Conservation (phyloP, 2,888 invertebrate species). For the Caenorhabditis sp. region DNA sequence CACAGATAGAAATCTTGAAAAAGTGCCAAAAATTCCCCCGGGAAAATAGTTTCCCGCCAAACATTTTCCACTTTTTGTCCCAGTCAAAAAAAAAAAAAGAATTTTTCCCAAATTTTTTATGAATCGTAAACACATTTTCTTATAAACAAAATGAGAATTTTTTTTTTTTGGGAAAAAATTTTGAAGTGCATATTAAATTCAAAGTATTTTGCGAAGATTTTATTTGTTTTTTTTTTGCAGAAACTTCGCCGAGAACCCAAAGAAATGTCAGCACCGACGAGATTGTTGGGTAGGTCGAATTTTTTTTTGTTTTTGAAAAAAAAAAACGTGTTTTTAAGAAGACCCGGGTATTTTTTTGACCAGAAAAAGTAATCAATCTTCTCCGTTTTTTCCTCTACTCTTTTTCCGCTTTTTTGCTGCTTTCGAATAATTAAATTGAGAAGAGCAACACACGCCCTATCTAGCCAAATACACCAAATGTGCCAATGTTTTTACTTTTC, state of each 20-base stretch:
- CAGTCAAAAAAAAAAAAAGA: no score
- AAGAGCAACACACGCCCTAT: slow-evolving; percentile 8
- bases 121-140: background rate
- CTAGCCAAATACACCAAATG: slow-evolving; percentile 27
- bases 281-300: slow-evolving; percentile 39
- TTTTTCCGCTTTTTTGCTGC: slow-evolving; percentile 31
- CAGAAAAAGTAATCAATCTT: slow-evolving; percentile 2
- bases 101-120: no score
- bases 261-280: slow-evolving; percentile 50
- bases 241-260: slow-evolving; percentile 31
- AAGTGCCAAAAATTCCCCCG: no score
- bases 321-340: no score
- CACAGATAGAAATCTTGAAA: no score
- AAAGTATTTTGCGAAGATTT: background rate
- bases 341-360: background rate
- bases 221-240: slow-evolving; percentile 13
- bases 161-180: background rate
- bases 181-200: background rate
- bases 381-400: slow-evolving; percentile 19
- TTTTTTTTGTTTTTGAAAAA: no score
- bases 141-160: background rate
- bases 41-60: no score
- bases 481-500: slow-evolving; percentile 15
- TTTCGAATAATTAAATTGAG: slow-evolving; percentile 44
- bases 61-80: no score